Conservation (phyloP, 2,888 invertebrate species). For the Drosophila mettleri region DNA sequence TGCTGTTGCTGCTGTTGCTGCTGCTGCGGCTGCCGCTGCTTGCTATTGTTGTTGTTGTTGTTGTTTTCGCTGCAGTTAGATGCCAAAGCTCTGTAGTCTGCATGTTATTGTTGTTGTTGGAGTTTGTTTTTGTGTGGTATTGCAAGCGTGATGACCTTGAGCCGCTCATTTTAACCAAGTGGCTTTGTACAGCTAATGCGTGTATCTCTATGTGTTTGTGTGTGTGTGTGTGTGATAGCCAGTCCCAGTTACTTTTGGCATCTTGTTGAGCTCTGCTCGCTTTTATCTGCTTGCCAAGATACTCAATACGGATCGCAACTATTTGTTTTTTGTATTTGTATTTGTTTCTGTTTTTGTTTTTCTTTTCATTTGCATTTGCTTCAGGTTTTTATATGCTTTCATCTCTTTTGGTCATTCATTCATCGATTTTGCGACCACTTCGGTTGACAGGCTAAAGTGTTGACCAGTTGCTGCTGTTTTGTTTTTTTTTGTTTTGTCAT, state of each 20-base stretch:
- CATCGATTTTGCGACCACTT: slow-evolving; percentile 52
- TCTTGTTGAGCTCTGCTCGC: slow-evolving; percentile 45
- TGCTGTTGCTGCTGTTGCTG: slow-evolving; percentile 2
- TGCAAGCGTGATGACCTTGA: slow-evolving; percentile 80
- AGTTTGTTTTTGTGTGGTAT: slow-evolving; percentile 62
- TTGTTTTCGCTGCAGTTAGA: slow-evolving; percentile 67
- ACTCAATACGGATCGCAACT: slow-evolving; percentile 54
- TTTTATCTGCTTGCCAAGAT: slow-evolving; percentile 42
- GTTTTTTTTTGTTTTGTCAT: slow-evolving; percentile 1
- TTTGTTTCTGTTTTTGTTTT: slow-evolving; percentile 16
- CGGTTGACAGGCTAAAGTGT: slow-evolving; percentile 45
- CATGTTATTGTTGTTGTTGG: slow-evolving; percentile 30
- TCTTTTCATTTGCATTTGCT: slow-evolving; percentile 32
- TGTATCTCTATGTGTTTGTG: slow-evolving; percentile 17
- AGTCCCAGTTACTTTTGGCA: slow-evolving; percentile 78
- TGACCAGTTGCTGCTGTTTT: slow-evolving; percentile 31
- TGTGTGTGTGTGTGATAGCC: slow-evolving; percentile 51
- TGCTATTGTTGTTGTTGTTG: slow-evolving; percentile 36
- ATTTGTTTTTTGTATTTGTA: slow-evolving; percentile 24
- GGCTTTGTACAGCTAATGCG: slow-evolving; percentile 55
- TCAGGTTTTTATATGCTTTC: slow-evolving; percentile 33
- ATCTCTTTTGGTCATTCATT: slow-evolving; percentile 59
- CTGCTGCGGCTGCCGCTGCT: background rate
- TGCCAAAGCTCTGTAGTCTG: slow-evolving; percentile 52
- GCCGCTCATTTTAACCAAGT: slow-evolving; percentile 77